Evolutionary conservation across 2,888 invertebrate species (phyloP).

Genomic region (Dryococelus australis): DNA sequence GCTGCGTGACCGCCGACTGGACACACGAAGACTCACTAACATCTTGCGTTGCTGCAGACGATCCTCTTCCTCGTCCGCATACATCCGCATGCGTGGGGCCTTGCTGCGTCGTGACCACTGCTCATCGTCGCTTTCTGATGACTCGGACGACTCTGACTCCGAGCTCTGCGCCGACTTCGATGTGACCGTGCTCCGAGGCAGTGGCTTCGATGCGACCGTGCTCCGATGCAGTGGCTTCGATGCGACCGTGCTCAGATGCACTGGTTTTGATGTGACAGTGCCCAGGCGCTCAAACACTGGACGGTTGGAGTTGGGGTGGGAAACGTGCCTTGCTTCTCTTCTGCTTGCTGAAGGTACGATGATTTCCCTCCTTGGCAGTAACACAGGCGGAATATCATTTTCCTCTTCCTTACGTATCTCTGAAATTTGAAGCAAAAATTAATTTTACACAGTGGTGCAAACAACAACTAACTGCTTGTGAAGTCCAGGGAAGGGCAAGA

Average conservation of each 20-base stretch:
- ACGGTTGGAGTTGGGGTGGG: neutral
- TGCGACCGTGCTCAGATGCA: neutral
- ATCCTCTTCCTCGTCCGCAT: slow-evolving; percentile 85
- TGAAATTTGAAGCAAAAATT: neutral
- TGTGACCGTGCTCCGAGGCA: neutral
- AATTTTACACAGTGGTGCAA: too few species aligned
- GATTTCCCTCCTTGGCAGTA: neutral
- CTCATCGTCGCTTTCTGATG: slow-evolving; percentile 59
- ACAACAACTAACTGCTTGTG: too few species aligned
- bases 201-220: neutral
- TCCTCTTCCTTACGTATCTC: neutral
- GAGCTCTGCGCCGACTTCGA: neutral
- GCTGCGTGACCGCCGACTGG: slow-evolving; percentile 44
- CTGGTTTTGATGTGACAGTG: neutral
- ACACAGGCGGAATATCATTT: neutral
- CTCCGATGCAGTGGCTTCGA: slow-evolving; percentile 1
- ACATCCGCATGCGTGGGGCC: slow-evolving; percentile 82
- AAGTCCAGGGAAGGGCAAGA: too few species aligned
- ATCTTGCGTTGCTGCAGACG: slow-evolving; percentile 60
- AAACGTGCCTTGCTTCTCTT: slow-evolving; percentile 11
- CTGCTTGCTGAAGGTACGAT: neutral
- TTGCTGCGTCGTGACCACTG: slow-evolving; percentile 63
- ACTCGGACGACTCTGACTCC: neutral
- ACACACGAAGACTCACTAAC: neutral
- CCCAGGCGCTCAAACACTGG: slow-evolving; percentile 37